Evolutionary conservation across 2,113 vertebrate species (phyloP).

Genomic region (Pachyramphus minor): DNA sequence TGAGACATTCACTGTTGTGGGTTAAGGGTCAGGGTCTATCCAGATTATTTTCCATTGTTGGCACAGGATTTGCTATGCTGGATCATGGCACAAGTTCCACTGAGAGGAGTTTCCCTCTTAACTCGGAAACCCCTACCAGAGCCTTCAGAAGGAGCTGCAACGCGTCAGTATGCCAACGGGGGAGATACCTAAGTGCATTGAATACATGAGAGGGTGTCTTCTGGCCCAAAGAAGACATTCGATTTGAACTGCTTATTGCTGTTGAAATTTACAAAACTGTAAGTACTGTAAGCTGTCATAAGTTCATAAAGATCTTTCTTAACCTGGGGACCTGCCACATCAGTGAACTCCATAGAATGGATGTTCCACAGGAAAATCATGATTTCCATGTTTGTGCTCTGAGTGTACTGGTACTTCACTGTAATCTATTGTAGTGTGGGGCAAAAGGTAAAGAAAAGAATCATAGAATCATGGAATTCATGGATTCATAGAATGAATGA

Average conservation of each 20-base stretch:
- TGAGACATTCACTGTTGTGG: conserved; percentile 46
- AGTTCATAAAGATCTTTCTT: not conserved
- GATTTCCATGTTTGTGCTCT: not conserved
- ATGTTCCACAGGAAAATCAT: not conserved
- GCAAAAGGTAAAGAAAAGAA: not conserved
- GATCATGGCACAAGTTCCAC: not conserved
- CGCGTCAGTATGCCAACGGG: not conserved
- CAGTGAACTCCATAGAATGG: not conserved
- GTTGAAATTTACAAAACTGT: not conserved
- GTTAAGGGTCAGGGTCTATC: conserved; percentile 63
- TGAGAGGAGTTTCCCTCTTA: not conserved
- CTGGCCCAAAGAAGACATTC: no score
- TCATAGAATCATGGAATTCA: no score
- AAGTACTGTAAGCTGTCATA: not conserved
- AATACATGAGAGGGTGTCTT: not conserved
- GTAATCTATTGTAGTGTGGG: not conserved
- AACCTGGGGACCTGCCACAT: not conserved
- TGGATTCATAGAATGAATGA: no score
- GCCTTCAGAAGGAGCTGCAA: not conserved
- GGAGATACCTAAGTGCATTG: not conserved
- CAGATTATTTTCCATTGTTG: conserved; percentile 52
- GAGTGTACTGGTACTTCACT: not conserved
- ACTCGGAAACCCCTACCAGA: not conserved
- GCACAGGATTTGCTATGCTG: conserved; percentile 28
- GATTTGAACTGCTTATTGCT: no score